phyloP scores from a whole-genome alignment of 2,797 vertebrate genomes.

The Onychomys torridus region DNA sequence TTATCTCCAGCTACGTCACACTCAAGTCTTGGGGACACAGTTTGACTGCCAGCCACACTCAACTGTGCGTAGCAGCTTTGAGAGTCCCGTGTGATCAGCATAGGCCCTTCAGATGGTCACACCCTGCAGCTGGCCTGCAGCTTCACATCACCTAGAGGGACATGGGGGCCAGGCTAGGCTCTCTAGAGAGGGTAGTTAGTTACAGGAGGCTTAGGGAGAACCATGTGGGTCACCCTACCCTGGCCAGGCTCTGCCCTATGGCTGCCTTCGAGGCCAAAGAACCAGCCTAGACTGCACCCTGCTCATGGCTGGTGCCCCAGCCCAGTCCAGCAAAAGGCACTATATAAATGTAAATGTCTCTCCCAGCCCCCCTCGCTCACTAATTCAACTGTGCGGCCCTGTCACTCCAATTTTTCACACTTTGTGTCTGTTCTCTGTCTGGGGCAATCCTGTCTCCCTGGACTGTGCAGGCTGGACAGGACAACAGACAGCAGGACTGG shows the following conservation, averaged over 20 bases:
- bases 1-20: background rate
- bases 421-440: conserved; percentile 78
- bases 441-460: conserved; percentile 73
- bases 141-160: background rate
- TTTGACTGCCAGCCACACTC: background rate
- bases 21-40: background rate
- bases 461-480: conserved; percentile 53
- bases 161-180: background rate
- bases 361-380: conserved; percentile 68
- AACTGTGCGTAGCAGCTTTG: background rate
- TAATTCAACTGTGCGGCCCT: conserved; percentile 78
- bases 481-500: background rate
- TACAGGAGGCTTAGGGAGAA: background rate
- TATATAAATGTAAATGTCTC: conserved; percentile 89
- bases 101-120: background rate
- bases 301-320: background rate
- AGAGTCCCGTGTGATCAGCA: background rate
- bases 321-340: conserved; percentile 59
- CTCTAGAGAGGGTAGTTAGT: background rate
- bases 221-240: background rate
- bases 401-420: conserved; percentile 88
- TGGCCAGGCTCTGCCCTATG: background rate
- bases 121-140: background rate
- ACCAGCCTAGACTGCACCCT: background rate
- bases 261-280: background rate